A percentile compares a stretch with the other conserved stretches of the same genome.
Conservation (phyloP, 1,140 invertebrate genomes). For the Vollenhovia emeryi region DNA sequence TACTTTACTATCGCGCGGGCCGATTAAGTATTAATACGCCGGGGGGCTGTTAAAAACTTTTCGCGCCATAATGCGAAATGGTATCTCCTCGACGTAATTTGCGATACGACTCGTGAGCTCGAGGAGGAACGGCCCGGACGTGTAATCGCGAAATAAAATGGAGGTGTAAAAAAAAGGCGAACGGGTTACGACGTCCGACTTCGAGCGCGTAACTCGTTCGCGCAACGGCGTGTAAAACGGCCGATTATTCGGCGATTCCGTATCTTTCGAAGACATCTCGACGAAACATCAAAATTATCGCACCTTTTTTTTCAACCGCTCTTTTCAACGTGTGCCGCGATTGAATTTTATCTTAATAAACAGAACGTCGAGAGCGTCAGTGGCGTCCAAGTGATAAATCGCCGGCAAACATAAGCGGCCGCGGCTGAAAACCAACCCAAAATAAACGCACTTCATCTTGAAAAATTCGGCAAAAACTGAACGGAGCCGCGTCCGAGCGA, state of each 20-base stretch:
- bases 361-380: slow-evolving; percentile 5
- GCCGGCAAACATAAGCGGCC: neutral
- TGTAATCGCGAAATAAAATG: slow-evolving; percentile 17
- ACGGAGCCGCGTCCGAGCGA: neutral
- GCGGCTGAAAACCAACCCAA: neutral
- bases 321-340: neutral
- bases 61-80: neutral
- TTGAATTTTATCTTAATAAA: neutral
- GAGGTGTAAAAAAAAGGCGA: neutral
- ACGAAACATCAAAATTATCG: neutral
- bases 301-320: neutral
- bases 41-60: neutral
- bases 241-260: neutral
- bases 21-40: slow-evolving; percentile 23
- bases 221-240: neutral
- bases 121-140: no score
- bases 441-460: neutral
- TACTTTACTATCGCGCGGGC: neutral
- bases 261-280: neutral
- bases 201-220: slow-evolving; percentile 16
- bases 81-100: neutral
- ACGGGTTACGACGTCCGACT: neutral
- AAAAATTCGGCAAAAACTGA: neutral
- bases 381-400: slow-evolving; percentile 7
- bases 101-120: slow-evolving; percentile 3